Evolutionary conservation across 1,140 invertebrate species (phyloP), one percentile per base, ranked within the genome.

Genomic region (Ips typographus): DNA sequence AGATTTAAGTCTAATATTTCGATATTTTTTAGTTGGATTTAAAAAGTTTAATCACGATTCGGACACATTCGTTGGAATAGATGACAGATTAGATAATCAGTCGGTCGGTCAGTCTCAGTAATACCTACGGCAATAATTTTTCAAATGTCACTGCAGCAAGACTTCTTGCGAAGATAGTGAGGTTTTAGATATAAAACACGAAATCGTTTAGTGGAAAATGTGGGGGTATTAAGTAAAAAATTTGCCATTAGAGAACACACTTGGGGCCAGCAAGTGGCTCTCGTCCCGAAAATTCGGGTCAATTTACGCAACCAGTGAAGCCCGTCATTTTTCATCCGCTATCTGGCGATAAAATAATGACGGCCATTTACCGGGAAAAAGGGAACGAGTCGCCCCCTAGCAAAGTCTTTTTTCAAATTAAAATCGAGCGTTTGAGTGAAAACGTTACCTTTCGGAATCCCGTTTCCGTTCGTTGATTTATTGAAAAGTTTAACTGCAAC

Each of bases 291-390:
- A 68, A 60, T 62, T 68, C 67, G 40, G 67, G 51, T 49, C 67
- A 68, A 68, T 68, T 68, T 68, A 60, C 65, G 65, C 65, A 42
- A 62, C 67, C 67, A 56, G 40, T 56, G 42, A 68, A 58, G 67
- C 67, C 49, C 59, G 59, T 68, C 67, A 62, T 68, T 68, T 68
- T 62, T 68, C 67, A 68, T 62, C 41, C 43, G 65, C 51, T 60
- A 60, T 67, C 44, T 6, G 8, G 42, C 53, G 6, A 58, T 36
- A 66, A 57, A 41, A 57, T 53, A 64, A 64, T 53, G 62, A 40
- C 39, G 62, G 2, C 49, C 37, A 37, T 39, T 53, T 22, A 22
- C 22, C 7, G 52, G 52, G 52, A 22, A 22, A 22, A 22, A 22
- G 22, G 22, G 22, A 22, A 22, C 22, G 22, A 22, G 36, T 56